These are phyloP conservation scores for Eclectus roratus DNA, from an alignment of 2,113 vertebrate species.

Conservation along the genomic window DNA sequence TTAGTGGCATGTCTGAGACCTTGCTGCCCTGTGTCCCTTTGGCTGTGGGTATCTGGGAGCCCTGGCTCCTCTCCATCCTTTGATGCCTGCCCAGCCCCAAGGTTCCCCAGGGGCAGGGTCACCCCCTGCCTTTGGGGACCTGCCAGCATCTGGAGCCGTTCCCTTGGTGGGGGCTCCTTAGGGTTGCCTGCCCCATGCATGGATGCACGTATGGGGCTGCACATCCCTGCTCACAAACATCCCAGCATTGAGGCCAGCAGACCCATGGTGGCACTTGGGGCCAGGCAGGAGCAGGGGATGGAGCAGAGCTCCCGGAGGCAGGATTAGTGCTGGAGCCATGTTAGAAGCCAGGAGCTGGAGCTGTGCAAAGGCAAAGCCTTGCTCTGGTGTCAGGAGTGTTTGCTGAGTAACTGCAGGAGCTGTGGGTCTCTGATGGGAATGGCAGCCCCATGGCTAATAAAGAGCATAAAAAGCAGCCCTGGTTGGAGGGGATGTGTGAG, in stretches of 20 bases:
- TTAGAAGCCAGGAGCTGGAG: not conserved
- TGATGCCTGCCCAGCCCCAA: not conserved
- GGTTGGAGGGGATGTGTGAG: not conserved
- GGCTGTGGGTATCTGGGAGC: not conserved
- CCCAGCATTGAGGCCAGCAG: not conserved
- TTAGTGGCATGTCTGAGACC: fast-evolving
- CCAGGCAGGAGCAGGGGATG: not conserved
- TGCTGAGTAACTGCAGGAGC: not conserved
- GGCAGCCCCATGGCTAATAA: not conserved
- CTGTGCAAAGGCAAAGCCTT: not conserved
- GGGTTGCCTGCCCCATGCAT: not conserved
- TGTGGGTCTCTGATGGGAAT: not conserved
- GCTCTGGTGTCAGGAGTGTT: not conserved
- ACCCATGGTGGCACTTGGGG: not conserved
- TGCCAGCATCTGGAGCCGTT: not conserved
- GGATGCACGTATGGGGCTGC: not conserved
- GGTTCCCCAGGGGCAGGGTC: not conserved
- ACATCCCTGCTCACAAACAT: fast-evolving
- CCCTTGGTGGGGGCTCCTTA: not conserved
- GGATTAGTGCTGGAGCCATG: not conserved
- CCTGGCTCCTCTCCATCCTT: not conserved
- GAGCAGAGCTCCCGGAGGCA: not conserved
- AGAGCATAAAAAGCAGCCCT: not conserved
- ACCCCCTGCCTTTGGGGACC: not conserved
- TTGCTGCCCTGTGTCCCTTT: fast-evolving